Evolutionary conservation across 2,797 vertebrate species (phyloP).

Genomic region (Dromococcyx pavoninus): DNA sequence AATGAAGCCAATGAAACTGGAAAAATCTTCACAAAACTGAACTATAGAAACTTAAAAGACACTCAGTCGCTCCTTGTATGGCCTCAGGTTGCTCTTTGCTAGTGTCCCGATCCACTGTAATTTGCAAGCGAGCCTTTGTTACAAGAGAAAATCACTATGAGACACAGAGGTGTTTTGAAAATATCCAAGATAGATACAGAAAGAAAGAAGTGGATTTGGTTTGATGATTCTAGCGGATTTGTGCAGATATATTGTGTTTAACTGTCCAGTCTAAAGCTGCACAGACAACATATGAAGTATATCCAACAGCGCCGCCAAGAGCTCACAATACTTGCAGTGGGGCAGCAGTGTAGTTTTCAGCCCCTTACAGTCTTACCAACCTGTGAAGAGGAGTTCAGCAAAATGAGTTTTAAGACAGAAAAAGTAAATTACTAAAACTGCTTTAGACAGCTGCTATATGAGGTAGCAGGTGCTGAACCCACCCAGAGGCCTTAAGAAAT

Average conservation of each 20-base stretch:
- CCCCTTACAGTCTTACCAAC: not conserved
- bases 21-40: not conserved
- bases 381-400: not conserved
- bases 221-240: not conserved
- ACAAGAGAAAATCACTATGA: not conserved
- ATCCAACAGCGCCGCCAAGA: not conserved
- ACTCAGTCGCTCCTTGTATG: not conserved
- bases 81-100: not conserved
- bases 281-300: not conserved
- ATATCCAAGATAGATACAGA: not conserved
- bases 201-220: not conserved
- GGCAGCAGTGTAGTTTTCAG: not conserved
- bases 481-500: constrained; percentile 32
- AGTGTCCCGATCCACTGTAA: not conserved
- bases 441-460: constrained; percentile 34
- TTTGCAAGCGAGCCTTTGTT: not conserved
- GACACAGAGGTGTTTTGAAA: not conserved
- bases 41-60: not conserved
- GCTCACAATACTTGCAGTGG: not conserved
- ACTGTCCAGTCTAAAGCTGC: not conserved
- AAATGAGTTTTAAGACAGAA: constrained; percentile 19
- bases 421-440: not conserved
- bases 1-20: not conserved
- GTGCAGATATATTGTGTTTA: not conserved
- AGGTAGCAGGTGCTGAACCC: constrained; percentile 44